A percentile compares a stretch with the other conserved stretches of the same genome.
Evolutionary conservation across 2,888 invertebrate species (phyloP).

Genomic region (Myopa testacea): DNA sequence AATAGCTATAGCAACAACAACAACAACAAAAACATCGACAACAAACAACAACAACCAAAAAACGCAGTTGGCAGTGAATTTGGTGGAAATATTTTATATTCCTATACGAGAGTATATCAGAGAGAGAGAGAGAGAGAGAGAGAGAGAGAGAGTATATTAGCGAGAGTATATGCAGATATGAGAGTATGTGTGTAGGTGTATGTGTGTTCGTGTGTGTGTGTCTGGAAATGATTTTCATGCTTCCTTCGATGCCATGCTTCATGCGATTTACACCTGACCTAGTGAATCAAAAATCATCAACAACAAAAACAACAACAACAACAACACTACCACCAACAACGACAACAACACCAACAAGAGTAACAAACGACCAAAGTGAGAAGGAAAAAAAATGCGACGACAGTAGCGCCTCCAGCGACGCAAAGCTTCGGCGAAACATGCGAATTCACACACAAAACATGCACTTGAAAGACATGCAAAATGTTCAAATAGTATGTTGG

Average conservation of each 20-base stretch:
- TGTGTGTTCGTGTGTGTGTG: background rate
- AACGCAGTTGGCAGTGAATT: conserved; percentile 28
- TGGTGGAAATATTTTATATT: background rate
- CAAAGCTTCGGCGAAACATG: conserved; percentile 35
- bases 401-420: conserved; percentile 30
- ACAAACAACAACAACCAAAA: background rate
- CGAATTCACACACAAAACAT: conserved; percentile 41
- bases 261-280: conserved; percentile 38
- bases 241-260: background rate
- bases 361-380: conserved; percentile 4
- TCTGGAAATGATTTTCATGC: conserved; percentile 20
- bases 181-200: background rate
- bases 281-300: conserved; percentile 39
- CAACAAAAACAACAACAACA: conserved; percentile 29
- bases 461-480: conserved; percentile 42
- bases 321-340: conserved; percentile 11
- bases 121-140: no score
- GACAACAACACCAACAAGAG: background rate
- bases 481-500: background rate
- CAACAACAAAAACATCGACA: conserved; percentile 41
- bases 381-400: conserved; percentile 30
- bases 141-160: no score
- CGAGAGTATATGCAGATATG: background rate
- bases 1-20: conserved; percentile 40
- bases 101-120: background rate